Percentiles rank a stretch among this genome's conserved stretches.
phyloP scores from a whole-genome alignment of 2,888 invertebrate genomes.

The Acrocera orbiculus region DNA sequence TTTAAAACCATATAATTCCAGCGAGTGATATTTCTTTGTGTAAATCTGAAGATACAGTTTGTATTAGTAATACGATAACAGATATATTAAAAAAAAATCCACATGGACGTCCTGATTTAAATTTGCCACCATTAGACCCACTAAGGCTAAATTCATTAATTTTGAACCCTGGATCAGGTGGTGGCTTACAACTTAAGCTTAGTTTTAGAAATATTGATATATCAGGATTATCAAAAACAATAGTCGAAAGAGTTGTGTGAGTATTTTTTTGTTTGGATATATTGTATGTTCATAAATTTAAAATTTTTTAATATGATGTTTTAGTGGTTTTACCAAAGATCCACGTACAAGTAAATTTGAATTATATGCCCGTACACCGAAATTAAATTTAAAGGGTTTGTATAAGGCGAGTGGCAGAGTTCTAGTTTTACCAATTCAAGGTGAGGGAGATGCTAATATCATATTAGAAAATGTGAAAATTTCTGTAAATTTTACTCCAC shows the following conservation, averaged over 20 bases:
- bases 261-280: neutral
- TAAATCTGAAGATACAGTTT: constrained; percentile 9
- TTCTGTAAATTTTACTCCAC: constrained; percentile 8
- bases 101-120: constrained; percentile 9
- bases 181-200: constrained; percentile 5
- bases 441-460: constrained; percentile 14
- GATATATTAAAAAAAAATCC: constrained; percentile 9
- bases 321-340: constrained; percentile 24
- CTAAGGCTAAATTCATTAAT: constrained; percentile 4
- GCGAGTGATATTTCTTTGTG: constrained; percentile 12
- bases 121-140: constrained; percentile 8
- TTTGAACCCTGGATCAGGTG: constrained; percentile 2
- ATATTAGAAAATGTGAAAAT: constrained; percentile 10
- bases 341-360: constrained; percentile 26
- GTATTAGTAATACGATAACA: constrained; percentile 9
- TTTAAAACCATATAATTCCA: too few species aligned
- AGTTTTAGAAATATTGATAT: constrained; percentile 8
- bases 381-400: constrained; percentile 8
- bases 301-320: neutral
- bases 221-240: constrained; percentile 6
- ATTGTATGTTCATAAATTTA: too few species aligned
- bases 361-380: constrained; percentile 19
- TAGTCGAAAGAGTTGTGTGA: constrained; percentile 10
- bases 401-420: constrained; percentile 20
- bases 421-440: constrained; percentile 19